phyloP scores from a whole-genome alignment of 53 echinoderm and acorn worm species.

The Holothuria leucospilota region DNA sequence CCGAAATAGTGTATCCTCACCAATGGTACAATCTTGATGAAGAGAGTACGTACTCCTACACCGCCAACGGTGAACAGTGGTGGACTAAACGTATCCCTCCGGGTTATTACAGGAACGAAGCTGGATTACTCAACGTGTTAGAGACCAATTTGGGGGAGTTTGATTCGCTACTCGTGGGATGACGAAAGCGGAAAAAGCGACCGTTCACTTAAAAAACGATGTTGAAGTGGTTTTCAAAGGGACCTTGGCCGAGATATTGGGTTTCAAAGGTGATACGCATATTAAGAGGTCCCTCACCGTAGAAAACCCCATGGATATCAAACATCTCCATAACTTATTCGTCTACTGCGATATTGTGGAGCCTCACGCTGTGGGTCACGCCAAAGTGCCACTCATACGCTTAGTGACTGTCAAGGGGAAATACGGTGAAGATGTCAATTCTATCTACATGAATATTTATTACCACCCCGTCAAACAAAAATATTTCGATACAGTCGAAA shows the following conservation, averaged over 20 bases:
- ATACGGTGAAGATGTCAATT: slow-evolving; percentile 52
- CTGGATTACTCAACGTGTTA: too few species aligned
- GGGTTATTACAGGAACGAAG: too few species aligned
- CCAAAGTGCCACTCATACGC: slow-evolving; percentile 58
- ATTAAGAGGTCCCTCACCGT: neutral
- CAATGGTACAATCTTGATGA: slow-evolving; percentile 40
- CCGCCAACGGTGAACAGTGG: too few species aligned
- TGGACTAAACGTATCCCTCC: too few species aligned
- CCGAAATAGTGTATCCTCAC: slow-evolving; percentile 32
- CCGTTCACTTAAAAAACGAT: neutral
- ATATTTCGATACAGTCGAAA: too few species aligned
- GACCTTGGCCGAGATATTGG: slow-evolving; percentile 33
- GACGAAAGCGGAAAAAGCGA: neutral
- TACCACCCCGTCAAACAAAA: slow-evolving; percentile 30
- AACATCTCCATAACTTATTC: too few species aligned
- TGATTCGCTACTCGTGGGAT: too few species aligned
- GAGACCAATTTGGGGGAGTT: neutral
- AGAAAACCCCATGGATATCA: too few species aligned
- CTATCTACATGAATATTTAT: slow-evolving; percentile 18
- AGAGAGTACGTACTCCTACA: too few species aligned
- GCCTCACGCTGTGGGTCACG: slow-evolving; percentile 54
- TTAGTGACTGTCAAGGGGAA: slow-evolving; percentile 55
- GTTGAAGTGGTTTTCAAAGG: slow-evolving; percentile 7
- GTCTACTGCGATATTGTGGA: slow-evolving; percentile 64
- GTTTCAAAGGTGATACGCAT: slow-evolving; percentile 4